phyloP scores from a whole-genome alignment of 1,140 invertebrate genomes.

The Nautilus pompilius region DNA sequence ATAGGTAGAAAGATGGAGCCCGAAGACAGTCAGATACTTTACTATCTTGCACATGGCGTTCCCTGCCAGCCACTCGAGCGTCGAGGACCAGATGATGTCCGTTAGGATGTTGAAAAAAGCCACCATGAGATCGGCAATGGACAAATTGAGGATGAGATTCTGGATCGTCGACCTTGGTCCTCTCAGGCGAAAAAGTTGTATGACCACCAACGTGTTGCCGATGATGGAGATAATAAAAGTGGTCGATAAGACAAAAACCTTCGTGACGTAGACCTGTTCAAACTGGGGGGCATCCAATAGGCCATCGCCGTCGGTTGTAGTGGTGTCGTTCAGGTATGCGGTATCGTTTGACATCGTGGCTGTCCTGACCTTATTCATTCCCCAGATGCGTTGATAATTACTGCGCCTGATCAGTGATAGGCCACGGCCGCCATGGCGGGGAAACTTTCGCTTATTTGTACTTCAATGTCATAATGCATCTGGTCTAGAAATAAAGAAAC shows the following conservation, averaged over 20 bases:
- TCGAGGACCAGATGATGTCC: constrained; percentile 74
- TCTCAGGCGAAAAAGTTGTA: constrained; percentile 66
- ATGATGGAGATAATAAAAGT: constrained; percentile 71
- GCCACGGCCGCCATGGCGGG: too few species aligned
- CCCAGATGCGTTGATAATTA: too few species aligned
- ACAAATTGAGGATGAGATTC: constrained; percentile 69
- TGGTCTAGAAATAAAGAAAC: too few species aligned
- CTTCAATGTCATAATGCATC: too few species aligned
- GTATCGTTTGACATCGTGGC: too few species aligned
- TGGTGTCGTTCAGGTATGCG: too few species aligned
- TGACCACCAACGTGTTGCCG: constrained; percentile 72
- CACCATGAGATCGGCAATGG: constrained; percentile 70
- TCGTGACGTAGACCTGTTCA: constrained; percentile 57
- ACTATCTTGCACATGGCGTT: constrained; percentile 75
- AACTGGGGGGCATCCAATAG: constrained; percentile 22
- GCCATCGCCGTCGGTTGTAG: too few species aligned
- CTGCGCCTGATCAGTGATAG: too few species aligned
- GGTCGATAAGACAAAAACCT: constrained; percentile 64
- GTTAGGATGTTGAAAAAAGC: constrained; percentile 76
- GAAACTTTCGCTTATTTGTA: too few species aligned
- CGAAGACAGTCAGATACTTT: constrained; percentile 68
- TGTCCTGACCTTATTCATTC: too few species aligned
- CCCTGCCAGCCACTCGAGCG: constrained; percentile 76
- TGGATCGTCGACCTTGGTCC: constrained; percentile 67
- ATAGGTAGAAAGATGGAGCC: constrained; percentile 74